phyloP scores from a whole-genome alignment of 2,888 invertebrate species.

The Timema cristinae region DNA sequence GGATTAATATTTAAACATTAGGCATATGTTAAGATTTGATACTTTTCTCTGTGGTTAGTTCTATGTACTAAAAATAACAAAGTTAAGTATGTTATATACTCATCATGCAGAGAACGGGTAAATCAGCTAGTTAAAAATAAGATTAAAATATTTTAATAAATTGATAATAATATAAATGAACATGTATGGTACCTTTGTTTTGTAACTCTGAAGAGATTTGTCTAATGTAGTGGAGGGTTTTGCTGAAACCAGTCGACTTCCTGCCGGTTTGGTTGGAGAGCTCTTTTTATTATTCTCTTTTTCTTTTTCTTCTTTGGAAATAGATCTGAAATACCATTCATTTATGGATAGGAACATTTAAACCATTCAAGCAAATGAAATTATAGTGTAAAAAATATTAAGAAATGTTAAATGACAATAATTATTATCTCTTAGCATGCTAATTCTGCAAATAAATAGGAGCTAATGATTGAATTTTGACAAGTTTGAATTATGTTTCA shows the following conservation, averaged over 20 bases:
- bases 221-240: constrained; percentile 22
- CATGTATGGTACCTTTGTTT: not conserved
- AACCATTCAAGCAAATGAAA: no score
- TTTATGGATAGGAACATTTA: no score
- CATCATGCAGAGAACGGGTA: not conserved
- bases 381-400: no score
- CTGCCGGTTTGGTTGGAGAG: constrained; percentile 63
- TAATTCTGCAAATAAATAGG: no score
- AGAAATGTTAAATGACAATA: no score
- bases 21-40: no score
- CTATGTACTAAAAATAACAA: constrained; percentile 1
- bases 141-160: not conserved
- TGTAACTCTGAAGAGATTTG: not conserved
- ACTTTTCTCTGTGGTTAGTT: no score
- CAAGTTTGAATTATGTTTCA: no score
- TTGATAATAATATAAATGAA: constrained; percentile 3
- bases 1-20: not conserved
- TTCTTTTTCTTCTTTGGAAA: constrained; percentile 81
- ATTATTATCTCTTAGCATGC: no score
- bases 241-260: constrained; percentile 33
- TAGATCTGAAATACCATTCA: constrained; percentile 54
- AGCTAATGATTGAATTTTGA: no score
- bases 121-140: not conserved
- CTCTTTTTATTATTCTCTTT: constrained; percentile 79
- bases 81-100: not conserved